Conservation (phyloP, 53 echinoderm and acorn worm genomes). For the Luidia sarsii region DNA sequence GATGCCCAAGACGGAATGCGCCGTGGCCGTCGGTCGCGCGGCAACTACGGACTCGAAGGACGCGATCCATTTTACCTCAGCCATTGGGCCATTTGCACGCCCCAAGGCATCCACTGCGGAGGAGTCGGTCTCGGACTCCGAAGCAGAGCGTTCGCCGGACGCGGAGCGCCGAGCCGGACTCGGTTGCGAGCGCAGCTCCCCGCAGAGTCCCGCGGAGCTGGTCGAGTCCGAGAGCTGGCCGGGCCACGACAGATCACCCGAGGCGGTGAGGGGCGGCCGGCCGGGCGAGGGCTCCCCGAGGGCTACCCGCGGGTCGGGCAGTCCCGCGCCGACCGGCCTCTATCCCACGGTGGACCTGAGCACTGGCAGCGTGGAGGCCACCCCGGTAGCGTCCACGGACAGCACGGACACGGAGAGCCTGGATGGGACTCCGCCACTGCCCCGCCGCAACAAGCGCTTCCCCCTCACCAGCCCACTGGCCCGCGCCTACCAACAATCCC, state of each 20-base stretch:
- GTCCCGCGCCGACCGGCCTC: neutral
- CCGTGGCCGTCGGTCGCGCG: conserved; percentile 19
- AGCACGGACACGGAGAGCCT: conserved; percentile 1
- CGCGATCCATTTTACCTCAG: neutral
- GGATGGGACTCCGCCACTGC: neutral
- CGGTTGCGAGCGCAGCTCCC: neutral
- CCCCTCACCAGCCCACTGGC: conserved; percentile 43
- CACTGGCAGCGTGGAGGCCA: neutral
- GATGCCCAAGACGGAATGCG: neutral
- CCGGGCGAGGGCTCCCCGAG: neutral
- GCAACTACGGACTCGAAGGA: no score
- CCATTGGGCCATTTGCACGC: neutral
- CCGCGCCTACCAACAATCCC: conserved; percentile 22
- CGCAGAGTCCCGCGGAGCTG: neutral
- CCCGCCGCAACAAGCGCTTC: conserved; percentile 41
- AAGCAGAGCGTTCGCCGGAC: conserved; percentile 29
- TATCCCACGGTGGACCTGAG: conserved; percentile 1
- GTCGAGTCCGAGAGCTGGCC: neutral
- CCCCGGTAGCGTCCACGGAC: neutral
- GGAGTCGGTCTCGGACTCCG: conserved; percentile 22
- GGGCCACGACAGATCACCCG: conserved; percentile 30
- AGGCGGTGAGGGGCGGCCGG: neutral
- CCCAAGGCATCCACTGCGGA: conserved; percentile 48
- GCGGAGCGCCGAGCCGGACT: conserved; percentile 42
- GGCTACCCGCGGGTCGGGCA: neutral